Evolutionary conservation across 2,888 invertebrate genomes (phyloP), one percentile per base, ranked within the genome.

Genomic region (Rotaria macrura): DNA sequence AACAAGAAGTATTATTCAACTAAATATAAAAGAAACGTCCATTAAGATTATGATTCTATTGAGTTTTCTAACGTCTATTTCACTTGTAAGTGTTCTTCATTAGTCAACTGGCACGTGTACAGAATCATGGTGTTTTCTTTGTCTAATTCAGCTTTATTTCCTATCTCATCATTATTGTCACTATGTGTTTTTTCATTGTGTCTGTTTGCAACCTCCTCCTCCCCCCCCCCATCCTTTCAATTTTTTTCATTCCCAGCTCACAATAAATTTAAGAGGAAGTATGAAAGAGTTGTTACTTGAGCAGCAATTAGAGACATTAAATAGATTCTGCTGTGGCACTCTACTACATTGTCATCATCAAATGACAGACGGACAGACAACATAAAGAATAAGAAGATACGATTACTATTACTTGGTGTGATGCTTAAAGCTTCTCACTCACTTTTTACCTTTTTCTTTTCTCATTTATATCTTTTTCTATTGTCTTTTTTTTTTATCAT

Each of bases 261-360:
- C n/a, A 79, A 79, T 43, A 23, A 79, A 79, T 74, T 43, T 74
- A 9, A 23, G 23, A 79, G 79, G 79, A 79, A 79, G 25, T 79
- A 79, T n/a, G 43, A 43, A 79, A 43, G 43, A 79, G 25, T 79
- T 79, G 40, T 43, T 79, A 79, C 40, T 43, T 23, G 43, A 79
- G 25, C 40, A 79, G 43, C 79, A 79, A 79, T 79, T 79, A 79
- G 43, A n/a, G 17, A 79, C 79, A 79, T 79, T 79, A 79, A 79
- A 79, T 79, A 79, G 79, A 17, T 79, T 79, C 79, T 43, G 43
- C 79, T 43, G 25, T 65, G 34, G 14, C 34, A 65, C 65, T 65
- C 65, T 29, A 65, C 17, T 34, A 34, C 65, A 17, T 65, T 34
- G 65, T 34, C 65, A 65, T 65, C 65, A 65, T 65, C 34, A 14